phyloP scores from a whole-genome alignment of 30 jellyfish, hydroid and myxozoan species.

The Turritopsis rubra region DNA sequence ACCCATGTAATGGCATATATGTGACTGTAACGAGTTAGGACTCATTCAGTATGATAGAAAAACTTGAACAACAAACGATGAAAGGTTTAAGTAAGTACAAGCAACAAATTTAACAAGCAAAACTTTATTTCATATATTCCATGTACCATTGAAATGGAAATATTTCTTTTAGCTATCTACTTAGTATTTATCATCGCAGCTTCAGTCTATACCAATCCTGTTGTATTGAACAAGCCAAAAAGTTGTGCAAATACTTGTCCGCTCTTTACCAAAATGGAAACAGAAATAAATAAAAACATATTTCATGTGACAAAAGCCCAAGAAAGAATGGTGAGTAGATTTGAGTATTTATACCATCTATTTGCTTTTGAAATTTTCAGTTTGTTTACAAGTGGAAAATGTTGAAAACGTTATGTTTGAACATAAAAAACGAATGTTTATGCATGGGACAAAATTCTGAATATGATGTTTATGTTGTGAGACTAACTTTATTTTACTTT shows the following conservation, averaged over 20 bases:
- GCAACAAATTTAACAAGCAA: background rate
- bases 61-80: no score
- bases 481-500: no score
- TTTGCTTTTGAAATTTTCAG: background rate
- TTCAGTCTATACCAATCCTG: background rate
- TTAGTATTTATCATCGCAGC: background rate
- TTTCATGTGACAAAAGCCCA: background rate
- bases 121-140: background rate
- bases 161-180: background rate
- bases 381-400: no score
- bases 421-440: background rate
- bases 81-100: background rate
- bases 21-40: no score
- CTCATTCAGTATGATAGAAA: no score
- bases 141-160: background rate
- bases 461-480: background rate
- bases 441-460: background rate
- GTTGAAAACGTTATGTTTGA: background rate
- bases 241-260: background rate
- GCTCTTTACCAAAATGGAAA: background rate
- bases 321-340: background rate
- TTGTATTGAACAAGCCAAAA: background rate
- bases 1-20: no score
- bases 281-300: background rate
- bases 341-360: background rate